Percentiles rank a stretch among this genome's conserved stretches.
These are phyloP conservation scores for Pipistrellus kuhlii DNA, from an alignment of 2,797 vertebrate species.

Conservation along the genomic window DNA sequence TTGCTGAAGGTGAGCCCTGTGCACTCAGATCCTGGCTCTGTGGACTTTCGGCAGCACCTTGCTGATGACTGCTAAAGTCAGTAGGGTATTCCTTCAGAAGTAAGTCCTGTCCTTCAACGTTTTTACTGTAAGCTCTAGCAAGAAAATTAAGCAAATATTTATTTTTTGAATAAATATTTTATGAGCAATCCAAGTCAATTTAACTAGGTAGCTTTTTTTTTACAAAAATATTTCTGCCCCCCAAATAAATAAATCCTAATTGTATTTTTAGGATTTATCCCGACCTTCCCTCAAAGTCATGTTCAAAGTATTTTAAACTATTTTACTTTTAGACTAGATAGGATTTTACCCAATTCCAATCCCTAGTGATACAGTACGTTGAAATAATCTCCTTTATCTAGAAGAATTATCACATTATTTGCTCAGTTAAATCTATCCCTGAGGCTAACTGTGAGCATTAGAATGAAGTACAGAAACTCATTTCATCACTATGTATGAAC, in stretches of 20 bases:
- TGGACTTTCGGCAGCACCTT: not conserved
- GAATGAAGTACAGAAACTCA: not conserved
- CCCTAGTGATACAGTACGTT: not conserved
- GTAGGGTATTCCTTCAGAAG: conserved; percentile 73
- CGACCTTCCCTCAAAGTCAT: not conserved
- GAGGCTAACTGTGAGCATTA: not conserved
- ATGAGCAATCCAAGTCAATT: conserved; percentile 17
- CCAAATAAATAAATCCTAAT: not conserved
- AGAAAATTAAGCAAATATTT: conserved; percentile 56
- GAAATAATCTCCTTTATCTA: conserved; percentile 18
- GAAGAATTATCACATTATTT: conserved; percentile 4
- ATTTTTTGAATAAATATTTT: conserved; percentile 13
- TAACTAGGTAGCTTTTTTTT: conserved; percentile 13
- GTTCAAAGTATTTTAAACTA: conserved; percentile 38
- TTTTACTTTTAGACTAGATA: conserved; percentile 8
- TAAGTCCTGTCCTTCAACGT: conserved; percentile 81
- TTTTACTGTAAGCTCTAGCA: conserved; percentile 86
- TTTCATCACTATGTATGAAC: not conserved
- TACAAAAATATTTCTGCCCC: not conserved
- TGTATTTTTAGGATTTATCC: too few relatives aligned
- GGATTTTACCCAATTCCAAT: not conserved
- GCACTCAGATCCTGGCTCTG: conserved; percentile 65
- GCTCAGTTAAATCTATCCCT: not conserved
- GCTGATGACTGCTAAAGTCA: conserved; percentile 41
- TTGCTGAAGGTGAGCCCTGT: conserved; percentile 69